Base-by-base conservation (phyloP, 2,113 vertebrate genomes). In the Verasper variegatus region DNA sequence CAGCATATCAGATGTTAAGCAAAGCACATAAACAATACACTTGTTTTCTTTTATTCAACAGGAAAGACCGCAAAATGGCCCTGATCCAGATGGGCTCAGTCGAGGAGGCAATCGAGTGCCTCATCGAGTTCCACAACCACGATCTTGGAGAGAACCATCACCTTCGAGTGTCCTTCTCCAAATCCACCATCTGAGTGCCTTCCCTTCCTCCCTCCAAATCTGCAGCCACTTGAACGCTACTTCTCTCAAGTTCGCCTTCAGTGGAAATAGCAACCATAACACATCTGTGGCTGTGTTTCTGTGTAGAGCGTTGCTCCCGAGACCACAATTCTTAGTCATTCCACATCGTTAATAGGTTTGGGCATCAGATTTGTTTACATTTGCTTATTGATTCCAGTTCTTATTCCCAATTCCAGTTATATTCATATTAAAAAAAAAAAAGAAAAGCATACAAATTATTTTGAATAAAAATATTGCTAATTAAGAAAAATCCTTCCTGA, bases 41-140 rank as follows among this genome's bases (percentile, higher is more conserved):
- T n/a, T 58, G 2, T 49, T 20, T 10, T 31, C 5, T 17, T 5
- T 31, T 8, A 0, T 27, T 82, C n/a, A n/a, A 80, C 89, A 99
- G 97, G 90, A 99, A 99, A 85, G 98, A 99, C 92, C 95, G 96
- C 40, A 98, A 99, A 82, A 99, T 99, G 98, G 98, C 98, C 21
- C 94, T 99, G 89, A 98, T 99, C 90, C 98, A 99, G 94, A 97
- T 99, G 96, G 93, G 95, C 79, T 97, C 97, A 0, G 96, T 99
- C 63, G 97, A 99, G 82, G 98, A 99, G 85, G 97, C 97, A 3
- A 97, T 99, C 26, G 96, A 98, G 74, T 97, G 95, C 0, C 95
- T 99, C 75, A 97, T 99, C 0, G 97, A 98, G 77, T 96, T 99
- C 92, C 97, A 98, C 88, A 98, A 99, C 94, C 97, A 98, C 0